phyloP scores from a whole-genome alignment of 2,113 vertebrate genomes.

The Gambusia holbrooki region DNA sequence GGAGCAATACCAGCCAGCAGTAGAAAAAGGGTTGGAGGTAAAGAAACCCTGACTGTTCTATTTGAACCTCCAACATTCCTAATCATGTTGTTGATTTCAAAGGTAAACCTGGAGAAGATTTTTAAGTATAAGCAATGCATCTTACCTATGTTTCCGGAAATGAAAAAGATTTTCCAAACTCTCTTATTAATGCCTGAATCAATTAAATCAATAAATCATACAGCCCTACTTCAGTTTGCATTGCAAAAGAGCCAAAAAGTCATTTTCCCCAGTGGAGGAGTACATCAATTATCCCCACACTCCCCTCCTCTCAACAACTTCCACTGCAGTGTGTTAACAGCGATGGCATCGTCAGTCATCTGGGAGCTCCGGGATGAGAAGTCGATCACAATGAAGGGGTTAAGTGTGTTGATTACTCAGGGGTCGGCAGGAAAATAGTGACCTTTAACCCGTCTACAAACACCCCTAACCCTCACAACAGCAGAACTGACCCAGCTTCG shows the following conservation, averaged over 20 bases:
- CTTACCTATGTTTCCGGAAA: background rate
- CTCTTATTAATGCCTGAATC: background rate
- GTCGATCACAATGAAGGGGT: slow-evolving; percentile 75
- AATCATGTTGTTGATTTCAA: no score
- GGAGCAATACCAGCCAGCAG: no score
- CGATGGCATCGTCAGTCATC: slow-evolving; percentile 24
- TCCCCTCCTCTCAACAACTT: slow-evolving; percentile 32
- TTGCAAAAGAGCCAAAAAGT: background rate
- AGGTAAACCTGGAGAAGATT: background rate
- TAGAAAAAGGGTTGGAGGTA: no score
- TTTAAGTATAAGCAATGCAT: background rate
- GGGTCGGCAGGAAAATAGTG: slow-evolving; percentile 63
- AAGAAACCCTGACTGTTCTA: no score
- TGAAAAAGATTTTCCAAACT: background rate
- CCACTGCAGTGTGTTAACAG: slow-evolving; percentile 37
- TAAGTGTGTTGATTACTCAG: slow-evolving; percentile 73
- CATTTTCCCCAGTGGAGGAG: background rate
- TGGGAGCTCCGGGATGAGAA: slow-evolving; percentile 49
- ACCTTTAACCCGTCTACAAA: slow-evolving; percentile 65
- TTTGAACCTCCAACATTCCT: no score
- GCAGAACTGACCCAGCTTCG: slow-evolving; percentile 8
- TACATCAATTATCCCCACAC: slow-evolving; percentile 33
- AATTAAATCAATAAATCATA: slow-evolving; percentile 18
- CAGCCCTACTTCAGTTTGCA: background rate
- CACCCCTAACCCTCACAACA: slow-evolving; percentile 17